Base-by-base conservation (phyloP, 1,140 invertebrate species). In the Antheraea mylitta region DNA sequence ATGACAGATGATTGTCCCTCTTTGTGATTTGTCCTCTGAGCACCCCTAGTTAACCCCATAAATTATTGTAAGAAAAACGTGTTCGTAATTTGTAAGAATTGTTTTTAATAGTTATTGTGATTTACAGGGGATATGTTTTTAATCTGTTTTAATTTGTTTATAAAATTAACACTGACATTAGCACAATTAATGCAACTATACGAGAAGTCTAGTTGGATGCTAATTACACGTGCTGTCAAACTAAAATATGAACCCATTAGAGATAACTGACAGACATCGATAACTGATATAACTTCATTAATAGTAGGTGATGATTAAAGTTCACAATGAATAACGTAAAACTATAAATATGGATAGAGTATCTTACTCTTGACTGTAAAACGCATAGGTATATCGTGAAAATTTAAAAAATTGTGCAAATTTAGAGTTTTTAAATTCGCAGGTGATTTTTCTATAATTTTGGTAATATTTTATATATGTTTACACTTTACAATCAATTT, bases 201-300 rank as follows among this genome's bases (percentile, higher is more conserved):
- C 45, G 78, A 79, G 80, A 80, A 65, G 77, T 76, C 75, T 77
- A 71, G 62, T 74, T 74, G 78, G 75, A 76, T 76, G 72, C 74
- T 80, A 79, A 83, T 78, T 77, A 77, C 76, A 68, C 76, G 76
- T 75, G 66, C 77, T 85, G 86, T 88, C 86, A 88, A 85, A 88
- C 86, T 90, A 87, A 91, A 83, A 88, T 90, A 90, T 89, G 86
- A 89, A 13, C 6, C 11, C 0, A 53, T 16, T 53, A 53, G 45
- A 53, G 45, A 16, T 53, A 53, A 53, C 11, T 6, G 16, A 53
- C 16, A 53, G 4, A 53, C 13, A 53, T 53, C 45, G 45, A 53
- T 53, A 11, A 9, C 11, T 42, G 0, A 42, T 42, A 42, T 42
- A 42, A 4, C 11, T 11, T 11, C 0, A 42, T 42, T 42, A 42